A percentile compares a stretch with the other conserved stretches of the same genome.
These are phyloP conservation scores for Drosophila mayaguana DNA, from an alignment of 2,888 invertebrate species.

Conservation along the genomic window DNA sequence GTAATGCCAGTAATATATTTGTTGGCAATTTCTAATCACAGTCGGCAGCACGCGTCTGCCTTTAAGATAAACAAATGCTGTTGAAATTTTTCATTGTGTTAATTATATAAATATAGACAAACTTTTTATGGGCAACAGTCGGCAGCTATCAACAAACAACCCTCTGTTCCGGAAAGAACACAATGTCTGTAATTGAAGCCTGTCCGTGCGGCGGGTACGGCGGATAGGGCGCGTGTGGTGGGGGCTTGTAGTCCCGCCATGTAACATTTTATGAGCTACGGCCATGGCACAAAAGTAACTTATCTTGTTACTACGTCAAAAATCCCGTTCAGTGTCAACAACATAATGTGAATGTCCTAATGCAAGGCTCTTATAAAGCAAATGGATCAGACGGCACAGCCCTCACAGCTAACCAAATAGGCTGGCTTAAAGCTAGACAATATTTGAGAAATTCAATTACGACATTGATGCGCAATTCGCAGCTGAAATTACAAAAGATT, in stretches of 20 bases:
- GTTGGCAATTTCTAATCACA: slow-evolving; percentile 73
- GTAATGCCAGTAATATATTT: slow-evolving; percentile 73
- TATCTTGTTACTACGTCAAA: slow-evolving; percentile 61
- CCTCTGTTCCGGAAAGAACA: slow-evolving; percentile 37
- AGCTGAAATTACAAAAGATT: background rate
- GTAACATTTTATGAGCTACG: slow-evolving; percentile 52
- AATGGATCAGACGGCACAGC: slow-evolving; percentile 12
- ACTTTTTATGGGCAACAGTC: slow-evolving; percentile 70
- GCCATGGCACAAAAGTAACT: slow-evolving; percentile 64
- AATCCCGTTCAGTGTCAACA: slow-evolving; percentile 24
- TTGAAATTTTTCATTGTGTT: slow-evolving; percentile 61
- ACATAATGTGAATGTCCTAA: slow-evolving; percentile 30
- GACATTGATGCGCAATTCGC: background rate
- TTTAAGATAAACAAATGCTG: slow-evolving; percentile 75
- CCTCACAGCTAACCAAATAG: background rate
- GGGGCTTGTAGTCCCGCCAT: slow-evolving; percentile 16
- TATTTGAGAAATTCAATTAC: background rate
- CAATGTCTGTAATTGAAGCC: slow-evolving; percentile 61
- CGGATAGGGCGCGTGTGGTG: background rate
- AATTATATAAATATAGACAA: slow-evolving; percentile 76
- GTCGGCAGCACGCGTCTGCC: slow-evolving; percentile 42
- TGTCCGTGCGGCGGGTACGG: background rate
- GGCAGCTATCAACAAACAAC: slow-evolving; percentile 57
- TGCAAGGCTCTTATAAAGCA: slow-evolving; percentile 20
- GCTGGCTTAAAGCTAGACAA: background rate